Base-by-base conservation (phyloP, 2,797 vertebrate species). In the Etheostoma nigrum region DNA sequence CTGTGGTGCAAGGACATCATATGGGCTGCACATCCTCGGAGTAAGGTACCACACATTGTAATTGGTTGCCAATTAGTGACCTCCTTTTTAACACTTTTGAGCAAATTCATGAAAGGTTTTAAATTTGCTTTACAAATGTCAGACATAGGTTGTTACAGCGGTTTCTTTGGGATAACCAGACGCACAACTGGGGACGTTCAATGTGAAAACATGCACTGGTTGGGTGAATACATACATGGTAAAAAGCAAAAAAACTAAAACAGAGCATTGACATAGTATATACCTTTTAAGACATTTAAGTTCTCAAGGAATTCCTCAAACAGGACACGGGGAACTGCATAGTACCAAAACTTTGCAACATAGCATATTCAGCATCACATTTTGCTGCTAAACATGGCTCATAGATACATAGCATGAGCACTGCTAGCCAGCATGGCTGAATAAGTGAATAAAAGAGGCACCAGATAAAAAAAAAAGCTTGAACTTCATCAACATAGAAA, bases 1-100 rank as follows among this genome's bases (percentile, higher is more conserved):
- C 59, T 45, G 57, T 15, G 53, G 52, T 23, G 13, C 57, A n/a
- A 23, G 30, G 53, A 70, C 71, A 63, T 76, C 52, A 67, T 65
- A 36, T 67, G 11, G 36, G 40, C 21, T 1, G 6, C 49, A 33
- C 51, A 52, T 52, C 45, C 48, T 33, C 2, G 3, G 19, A 15
- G 36, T 12, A 33, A 27, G 30, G 16, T 30, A 15, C 16, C 45
- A 18, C 18, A 33, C 2, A 8, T 9, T 5, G 33, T 16, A 14
- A 45, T 1, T 21, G 10, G 8, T 19, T 48, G 18, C 0, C n/a
- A 60, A 45, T 8, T 47, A 59, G 19, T 30, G 53, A 52, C 3
- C 36, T 40, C 36, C 36, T 11, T 40, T 40, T 40, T 11, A 40
- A 40, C 10, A 40, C 30, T 30, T 30, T 36, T 36, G 36, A 40